Evolutionary conservation across 2,888 invertebrate genomes (phyloP), one percentile per base, ranked within the genome.

Genomic region (Heliconius charithonia): DNA sequence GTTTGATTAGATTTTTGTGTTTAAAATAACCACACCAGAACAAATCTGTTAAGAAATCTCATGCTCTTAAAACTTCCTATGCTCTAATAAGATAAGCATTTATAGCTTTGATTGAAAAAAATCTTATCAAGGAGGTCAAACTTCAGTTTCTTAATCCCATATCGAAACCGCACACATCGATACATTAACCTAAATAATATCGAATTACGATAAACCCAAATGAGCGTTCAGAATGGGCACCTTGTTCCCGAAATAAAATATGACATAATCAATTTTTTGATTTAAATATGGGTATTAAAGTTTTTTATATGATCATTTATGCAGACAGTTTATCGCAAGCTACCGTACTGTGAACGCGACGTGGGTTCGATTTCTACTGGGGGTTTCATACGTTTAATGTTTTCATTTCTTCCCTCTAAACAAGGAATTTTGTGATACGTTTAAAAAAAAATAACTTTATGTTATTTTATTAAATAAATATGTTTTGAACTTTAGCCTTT

Each of bases 121-220:
- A 41, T 32, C n/a, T 67, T 77, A 77, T 67, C 66, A 66, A 73
- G 59, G 59, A 67, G 73, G 77, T 78, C 77, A 62, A 74, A 78
- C 67, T 74, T 45, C 62, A 78, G 67, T 78, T 74, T 74, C 72
- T 78, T 29, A 67, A 74, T 56, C 72, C 29, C 73, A 62, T 59
- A 72, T 67, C n/a, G 62, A 69, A 56, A 78, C 74, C 67, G 41
- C 77, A 74, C 67, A 69, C 45, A 37, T 62, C 7, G 62, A 74
- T 29, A 77, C 77, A 74, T 78, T 74, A 78, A 78, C 77, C 77
- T 37, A 74, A 69, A 74, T 78, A 67, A 67, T 78, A 74, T 67
- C n/a, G 67, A 78, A 59, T 67, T 59, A 66, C 45, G 73, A 78
- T 78, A 73, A 74, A 27, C 45, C 59, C 56, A 51, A 41, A 65